These are phyloP conservation scores for Mesoclemmys tuberculata DNA, from an alignment of 2,113 vertebrate species.

Conservation along the genomic window DNA sequence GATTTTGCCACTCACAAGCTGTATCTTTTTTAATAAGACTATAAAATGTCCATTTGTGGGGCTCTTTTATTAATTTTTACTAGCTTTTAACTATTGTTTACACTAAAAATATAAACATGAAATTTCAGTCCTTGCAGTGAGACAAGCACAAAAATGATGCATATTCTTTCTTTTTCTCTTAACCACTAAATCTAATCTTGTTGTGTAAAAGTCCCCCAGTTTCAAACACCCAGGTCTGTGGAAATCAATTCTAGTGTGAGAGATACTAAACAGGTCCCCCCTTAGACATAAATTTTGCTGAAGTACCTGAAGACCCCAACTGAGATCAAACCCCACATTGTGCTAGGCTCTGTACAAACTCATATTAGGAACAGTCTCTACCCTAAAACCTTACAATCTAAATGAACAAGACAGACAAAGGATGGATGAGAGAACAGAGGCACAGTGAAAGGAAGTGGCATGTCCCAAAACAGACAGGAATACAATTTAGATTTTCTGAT, in stretches of 20 bases:
- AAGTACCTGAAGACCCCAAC: not conserved
- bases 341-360: not conserved
- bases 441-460: not conserved
- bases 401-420: slow-evolving; percentile 1
- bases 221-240: not conserved
- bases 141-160: not conserved
- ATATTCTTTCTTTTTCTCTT: not conserved
- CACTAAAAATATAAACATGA: not conserved
- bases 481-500: not conserved
- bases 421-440: not conserved
- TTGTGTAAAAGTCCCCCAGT: not conserved
- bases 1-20: not conserved
- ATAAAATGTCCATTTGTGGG: not conserved
- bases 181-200: not conserved
- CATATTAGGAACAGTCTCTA: not conserved
- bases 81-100: not conserved
- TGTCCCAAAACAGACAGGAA: not conserved
- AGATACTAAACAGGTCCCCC: not conserved
- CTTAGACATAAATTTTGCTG: not conserved
- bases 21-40: not conserved
- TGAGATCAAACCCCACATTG: not conserved
- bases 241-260: not conserved
- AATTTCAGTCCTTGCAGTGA: not conserved
- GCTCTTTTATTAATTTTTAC: not conserved
- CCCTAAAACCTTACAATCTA: not conserved